Percentiles rank a stretch among this genome's conserved stretches.
Conservation (phyloP, 2,113 vertebrate genomes). For the Oceanodroma tethys region DNA sequence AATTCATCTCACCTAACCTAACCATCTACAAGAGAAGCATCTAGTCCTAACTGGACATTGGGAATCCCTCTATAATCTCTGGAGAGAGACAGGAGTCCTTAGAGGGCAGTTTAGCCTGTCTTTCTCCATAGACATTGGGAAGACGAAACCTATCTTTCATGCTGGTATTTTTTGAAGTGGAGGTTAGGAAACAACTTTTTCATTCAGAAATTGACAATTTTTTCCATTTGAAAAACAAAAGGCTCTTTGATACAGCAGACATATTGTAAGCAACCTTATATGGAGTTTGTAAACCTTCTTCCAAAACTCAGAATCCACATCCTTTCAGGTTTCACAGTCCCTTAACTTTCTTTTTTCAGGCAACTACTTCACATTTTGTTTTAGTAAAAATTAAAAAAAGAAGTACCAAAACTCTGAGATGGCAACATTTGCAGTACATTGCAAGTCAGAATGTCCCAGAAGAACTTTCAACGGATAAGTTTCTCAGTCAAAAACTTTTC, state of each 20-base stretch:
- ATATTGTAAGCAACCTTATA: background rate
- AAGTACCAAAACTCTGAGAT: background rate
- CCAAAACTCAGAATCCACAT: background rate
- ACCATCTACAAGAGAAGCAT: background rate
- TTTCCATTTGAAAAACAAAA: background rate
- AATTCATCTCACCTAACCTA: background rate
- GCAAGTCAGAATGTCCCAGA: background rate
- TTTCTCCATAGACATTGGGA: background rate
- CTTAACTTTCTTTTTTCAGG: background rate
- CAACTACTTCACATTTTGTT: background rate
- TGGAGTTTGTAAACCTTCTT: background rate
- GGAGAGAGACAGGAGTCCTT: background rate
- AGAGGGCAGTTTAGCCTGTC: background rate
- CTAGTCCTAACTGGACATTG: background rate
- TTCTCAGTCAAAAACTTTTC: background rate
- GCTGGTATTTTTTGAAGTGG: background rate
- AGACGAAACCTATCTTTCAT: background rate
- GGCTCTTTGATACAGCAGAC: background rate
- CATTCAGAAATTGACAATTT: background rate
- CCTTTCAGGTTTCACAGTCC: background rate
- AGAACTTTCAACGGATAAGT: background rate
- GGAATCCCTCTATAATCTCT: background rate
- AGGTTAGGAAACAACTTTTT: background rate
- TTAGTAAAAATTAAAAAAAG: background rate
- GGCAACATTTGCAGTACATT: background rate